Evolutionary conservation across 1,140 invertebrate species (phyloP).

Genomic region (Drosophila kurseongensis): DNA sequence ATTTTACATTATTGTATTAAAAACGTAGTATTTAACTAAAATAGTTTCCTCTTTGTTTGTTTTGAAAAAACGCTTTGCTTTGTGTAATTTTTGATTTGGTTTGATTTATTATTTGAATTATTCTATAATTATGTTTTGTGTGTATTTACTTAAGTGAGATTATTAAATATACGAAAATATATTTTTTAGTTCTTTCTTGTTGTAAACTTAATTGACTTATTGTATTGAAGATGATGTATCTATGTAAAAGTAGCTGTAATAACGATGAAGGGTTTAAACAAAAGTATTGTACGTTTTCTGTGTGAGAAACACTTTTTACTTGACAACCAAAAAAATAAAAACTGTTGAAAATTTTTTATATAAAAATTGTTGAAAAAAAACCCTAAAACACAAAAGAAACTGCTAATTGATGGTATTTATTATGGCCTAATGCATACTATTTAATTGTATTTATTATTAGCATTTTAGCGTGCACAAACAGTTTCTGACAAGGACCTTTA

Average conservation of each 20-base stretch:
- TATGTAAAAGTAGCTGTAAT: slow-evolving; percentile 62
- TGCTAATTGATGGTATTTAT: slow-evolving; percentile 80
- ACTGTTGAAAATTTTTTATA: slow-evolving; percentile 82
- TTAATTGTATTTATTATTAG: slow-evolving; percentile 80
- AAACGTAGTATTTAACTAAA: slow-evolving; percentile 53
- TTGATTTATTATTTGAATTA: slow-evolving; percentile 31
- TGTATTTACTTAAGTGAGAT: slow-evolving; percentile 77
- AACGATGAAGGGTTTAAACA: slow-evolving; percentile 42
- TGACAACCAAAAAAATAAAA: slow-evolving; percentile 69
- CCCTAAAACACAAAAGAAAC: slow-evolving; percentile 52
- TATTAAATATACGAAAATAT: slow-evolving; percentile 58
- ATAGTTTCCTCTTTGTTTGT: slow-evolving; percentile 54
- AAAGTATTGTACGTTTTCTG: slow-evolving; percentile 81
- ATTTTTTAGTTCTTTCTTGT: slow-evolving; percentile 69
- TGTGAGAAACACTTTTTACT: slow-evolving; percentile 77
- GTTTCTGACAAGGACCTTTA: slow-evolving; percentile 49
- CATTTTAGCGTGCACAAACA: slow-evolving; percentile 66
- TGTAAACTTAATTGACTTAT: slow-evolving; percentile 67
- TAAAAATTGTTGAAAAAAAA: slow-evolving; percentile 70
- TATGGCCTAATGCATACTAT: slow-evolving; percentile 71
- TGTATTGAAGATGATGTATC: slow-evolving; percentile 56
- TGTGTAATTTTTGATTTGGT: slow-evolving; percentile 50
- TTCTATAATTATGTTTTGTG: slow-evolving; percentile 39
- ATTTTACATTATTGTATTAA: slow-evolving; percentile 52
- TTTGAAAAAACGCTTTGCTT: slow-evolving; percentile 64